These are phyloP conservation scores for Dolichallabes microphthalmus DNA, from an alignment of 2,113 vertebrate genomes.

Conservation along the genomic window DNA sequence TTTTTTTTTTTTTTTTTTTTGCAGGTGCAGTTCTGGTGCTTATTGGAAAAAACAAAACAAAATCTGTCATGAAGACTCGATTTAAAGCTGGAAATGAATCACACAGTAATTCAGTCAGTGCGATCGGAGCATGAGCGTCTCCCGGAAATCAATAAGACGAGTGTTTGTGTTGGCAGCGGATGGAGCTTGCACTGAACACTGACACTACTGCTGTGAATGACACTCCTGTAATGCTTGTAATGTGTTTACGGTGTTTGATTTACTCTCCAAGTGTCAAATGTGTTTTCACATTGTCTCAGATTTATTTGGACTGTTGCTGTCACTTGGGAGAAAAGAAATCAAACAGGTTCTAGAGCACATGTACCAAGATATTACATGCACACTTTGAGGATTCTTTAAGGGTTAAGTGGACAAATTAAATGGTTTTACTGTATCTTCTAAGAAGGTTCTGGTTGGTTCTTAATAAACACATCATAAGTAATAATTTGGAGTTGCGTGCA, in stretches of 20 bases:
- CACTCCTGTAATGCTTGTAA: conserved; percentile 5
- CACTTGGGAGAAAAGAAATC: not conserved
- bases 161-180: not conserved
- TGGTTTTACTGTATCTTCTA: not conserved
- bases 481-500: not conserved
- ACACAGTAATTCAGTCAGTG: not conserved
- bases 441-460: not conserved
- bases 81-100: not conserved
- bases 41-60: not conserved
- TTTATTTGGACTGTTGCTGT: conserved; percentile 16
- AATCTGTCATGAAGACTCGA: not conserved
- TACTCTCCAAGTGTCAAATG: not conserved
- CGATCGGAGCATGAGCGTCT: not conserved
- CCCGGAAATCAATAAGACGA: not conserved
- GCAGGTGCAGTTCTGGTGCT: not conserved
- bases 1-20: not conserved
- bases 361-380: not conserved
- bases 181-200: not conserved
- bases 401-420: not conserved
- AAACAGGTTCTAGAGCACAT: not conserved
- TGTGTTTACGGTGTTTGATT: conserved; percentile 23
- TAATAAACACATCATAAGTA: not conserved
- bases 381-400: not conserved
- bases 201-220: not conserved
- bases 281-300: not conserved